Percentiles rank a stretch among this genome's conserved stretches.
Evolutionary conservation across 2,888 invertebrate genomes (phyloP).

Genomic region (Hemicrepidius hirtus): DNA sequence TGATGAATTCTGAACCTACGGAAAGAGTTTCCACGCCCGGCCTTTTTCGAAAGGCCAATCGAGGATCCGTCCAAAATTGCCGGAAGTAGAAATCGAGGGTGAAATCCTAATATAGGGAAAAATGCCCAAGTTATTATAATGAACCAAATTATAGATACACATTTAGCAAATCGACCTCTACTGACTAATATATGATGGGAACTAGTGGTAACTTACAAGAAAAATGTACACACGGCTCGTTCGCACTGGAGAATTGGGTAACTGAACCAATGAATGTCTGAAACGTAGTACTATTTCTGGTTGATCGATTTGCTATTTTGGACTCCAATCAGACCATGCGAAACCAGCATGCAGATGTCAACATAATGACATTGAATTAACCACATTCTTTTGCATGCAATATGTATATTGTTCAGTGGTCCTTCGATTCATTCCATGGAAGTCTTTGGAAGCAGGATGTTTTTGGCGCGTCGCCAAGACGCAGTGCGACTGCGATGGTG

Average conservation of each 20-base stretch:
- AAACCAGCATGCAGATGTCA: slow-evolving; percentile 59
- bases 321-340: slow-evolving; percentile 53
- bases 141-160: neutral
- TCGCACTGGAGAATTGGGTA: slow-evolving; percentile 13
- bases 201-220: neutral
- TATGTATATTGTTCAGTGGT: slow-evolving; percentile 32
- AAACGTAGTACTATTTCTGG: slow-evolving; percentile 25
- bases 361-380: slow-evolving; percentile 39
- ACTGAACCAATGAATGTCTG: slow-evolving; percentile 13
- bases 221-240: slow-evolving; percentile 21
- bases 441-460: slow-evolving; percentile 54
- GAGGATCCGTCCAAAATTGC: slow-evolving; percentile 98
- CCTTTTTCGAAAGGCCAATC: slow-evolving; percentile 93
- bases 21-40: slow-evolving; percentile 93
- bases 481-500: slow-evolving; percentile 66
- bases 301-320: slow-evolving; percentile 51
- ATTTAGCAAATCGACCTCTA: slow-evolving; percentile 32
- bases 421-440: slow-evolving; percentile 57
- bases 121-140: neutral
- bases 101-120: slow-evolving; percentile 83
- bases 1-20: slow-evolving; percentile 96
- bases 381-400: slow-evolving; percentile 36
- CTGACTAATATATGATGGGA: neutral
- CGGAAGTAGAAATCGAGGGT: slow-evolving; percentile 99
- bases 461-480: slow-evolving; percentile 69